Evolutionary conservation across 2,797 vertebrate species (phyloP).

Genomic region (Cheracebus regulus): DNA sequence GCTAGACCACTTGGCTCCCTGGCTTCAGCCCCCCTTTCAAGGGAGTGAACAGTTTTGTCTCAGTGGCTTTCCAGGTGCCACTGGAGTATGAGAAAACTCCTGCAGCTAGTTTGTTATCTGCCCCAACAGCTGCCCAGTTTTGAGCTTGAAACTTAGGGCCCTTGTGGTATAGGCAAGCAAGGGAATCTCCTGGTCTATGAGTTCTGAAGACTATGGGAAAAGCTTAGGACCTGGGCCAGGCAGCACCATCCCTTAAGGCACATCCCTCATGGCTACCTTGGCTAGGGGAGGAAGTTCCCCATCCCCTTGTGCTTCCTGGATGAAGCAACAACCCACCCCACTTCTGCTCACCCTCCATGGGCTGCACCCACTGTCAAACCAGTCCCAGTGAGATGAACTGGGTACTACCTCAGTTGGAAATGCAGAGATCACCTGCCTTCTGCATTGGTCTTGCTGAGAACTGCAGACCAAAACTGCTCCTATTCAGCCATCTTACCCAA

Average conservation of each 20-base stretch:
- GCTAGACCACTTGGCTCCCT: neutral
- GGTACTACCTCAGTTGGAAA: no score
- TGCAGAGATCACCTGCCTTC: no score
- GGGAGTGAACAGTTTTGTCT: neutral
- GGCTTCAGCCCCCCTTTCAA: neutral
- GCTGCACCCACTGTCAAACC: no score
- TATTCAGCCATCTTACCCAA: no score
- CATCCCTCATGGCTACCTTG: neutral
- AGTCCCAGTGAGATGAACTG: no score
- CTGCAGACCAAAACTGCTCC: no score
- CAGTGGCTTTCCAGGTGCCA: neutral
- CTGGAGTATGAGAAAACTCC: neutral
- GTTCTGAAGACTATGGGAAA: neutral
- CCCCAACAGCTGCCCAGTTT: neutral
- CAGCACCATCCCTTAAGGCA: neutral
- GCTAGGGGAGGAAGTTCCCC: no score
- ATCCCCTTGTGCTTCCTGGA: no score
- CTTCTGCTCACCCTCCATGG: no score
- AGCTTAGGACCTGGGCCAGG: neutral
- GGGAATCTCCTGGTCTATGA: neutral
- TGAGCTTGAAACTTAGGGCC: neutral
- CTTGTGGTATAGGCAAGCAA: neutral
- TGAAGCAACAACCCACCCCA: no score
- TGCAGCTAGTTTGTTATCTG: neutral
- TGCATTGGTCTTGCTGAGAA: no score